Conservation (phyloP, 2,797 vertebrate species). For the Leontocebus nigricollis region DNA sequence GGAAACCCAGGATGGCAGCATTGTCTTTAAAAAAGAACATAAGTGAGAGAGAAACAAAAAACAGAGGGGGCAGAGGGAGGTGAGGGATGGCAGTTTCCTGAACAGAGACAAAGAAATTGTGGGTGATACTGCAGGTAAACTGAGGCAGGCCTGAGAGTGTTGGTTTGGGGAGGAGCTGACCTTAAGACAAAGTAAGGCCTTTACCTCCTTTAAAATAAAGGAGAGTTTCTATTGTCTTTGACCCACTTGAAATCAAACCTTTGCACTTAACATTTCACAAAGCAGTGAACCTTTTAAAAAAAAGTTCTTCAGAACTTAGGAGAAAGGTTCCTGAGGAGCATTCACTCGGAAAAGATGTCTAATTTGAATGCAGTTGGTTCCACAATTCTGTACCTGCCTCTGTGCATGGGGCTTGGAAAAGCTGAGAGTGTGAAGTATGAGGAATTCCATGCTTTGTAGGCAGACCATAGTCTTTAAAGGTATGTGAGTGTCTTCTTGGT, state of each 20-base stretch:
- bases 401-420: background rate
- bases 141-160: background rate
- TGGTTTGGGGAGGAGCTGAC: background rate
- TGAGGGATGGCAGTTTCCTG: background rate
- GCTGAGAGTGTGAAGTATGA: too few relatives aligned
- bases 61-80: conserved; percentile 44
- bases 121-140: background rate
- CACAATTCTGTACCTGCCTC: background rate
- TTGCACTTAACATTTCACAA: background rate
- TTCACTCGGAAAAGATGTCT: background rate
- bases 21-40: conserved; percentile 45
- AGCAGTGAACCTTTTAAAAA: background rate
- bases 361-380: background rate
- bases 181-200: background rate
- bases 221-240: conserved; percentile 2
- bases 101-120: background rate
- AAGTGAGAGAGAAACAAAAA: conserved; percentile 33
- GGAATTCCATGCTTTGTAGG: background rate
- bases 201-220: background rate
- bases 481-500: background rate
- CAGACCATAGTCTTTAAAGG: background rate
- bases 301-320: background rate
- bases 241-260: background rate
- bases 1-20: conserved; percentile 42
- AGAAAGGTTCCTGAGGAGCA: background rate